Evolutionary conservation across 2,797 vertebrate species (phyloP), one percentile per base, ranked within the genome.

Genomic region (Chloroceryle inda): DNA sequence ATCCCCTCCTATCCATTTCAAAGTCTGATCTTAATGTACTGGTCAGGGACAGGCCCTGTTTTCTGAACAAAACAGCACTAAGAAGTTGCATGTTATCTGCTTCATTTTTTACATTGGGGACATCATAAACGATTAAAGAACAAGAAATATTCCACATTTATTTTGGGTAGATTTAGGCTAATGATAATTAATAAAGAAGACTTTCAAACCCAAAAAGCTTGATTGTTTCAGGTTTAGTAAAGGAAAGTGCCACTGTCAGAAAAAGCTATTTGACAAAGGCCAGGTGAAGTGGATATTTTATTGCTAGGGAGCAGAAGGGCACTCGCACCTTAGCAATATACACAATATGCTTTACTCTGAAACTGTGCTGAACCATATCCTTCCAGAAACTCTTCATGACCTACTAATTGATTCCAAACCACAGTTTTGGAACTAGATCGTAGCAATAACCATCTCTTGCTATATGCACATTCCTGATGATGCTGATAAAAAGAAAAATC

Each of bases 401-500:
- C 90, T 77, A 21, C 61, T 92, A 92, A 95, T 77, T 94, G 83
- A 96, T 94, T 58, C 53, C 84, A 94, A 92, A 93, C 67, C 71
- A 83, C 75, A 87, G 8, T 89, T 95, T 87, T 93, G 84, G 91
- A 94, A 73, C 53, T 55, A 73, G 56, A 81, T 63, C 66, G 37
- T 81, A 83, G 90, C 73, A 92, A 91, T 96, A 94, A 83, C 58
- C 44, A 53, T 92, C 90, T 85, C 78, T 85, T 91, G 42, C 81
- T 72, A 49, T 76, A 44, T 84, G 89, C 56, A 84, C 80, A 80
- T 94, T 89, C 72, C 71, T 91, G 76, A 91, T 68, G 49, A 61
- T 80, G 73, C 35, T 64, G 76, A 95, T 91, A 94, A 78, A 75
- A 87, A 96, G 86, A 95, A 86, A 95, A 97, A 97, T 88, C 97